Percentiles rank a stretch among this genome's conserved stretches.
Conservation (phyloP, 2,888 invertebrate genomes). For the Ptychoptera albimana region DNA sequence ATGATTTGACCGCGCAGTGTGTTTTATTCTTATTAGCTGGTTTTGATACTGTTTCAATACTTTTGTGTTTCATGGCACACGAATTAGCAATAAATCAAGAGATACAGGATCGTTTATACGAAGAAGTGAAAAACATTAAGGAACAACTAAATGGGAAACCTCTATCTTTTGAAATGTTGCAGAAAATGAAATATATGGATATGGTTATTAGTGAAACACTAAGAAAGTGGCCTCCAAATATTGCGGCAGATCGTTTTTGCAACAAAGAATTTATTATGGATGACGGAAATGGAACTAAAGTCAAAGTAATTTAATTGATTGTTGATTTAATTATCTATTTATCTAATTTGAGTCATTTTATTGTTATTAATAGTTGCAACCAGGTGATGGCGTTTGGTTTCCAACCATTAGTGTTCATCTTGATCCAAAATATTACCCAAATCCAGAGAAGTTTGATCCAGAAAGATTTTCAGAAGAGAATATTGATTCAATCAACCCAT, state of each 20-base stretch:
- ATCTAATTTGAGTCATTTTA: too few species aligned
- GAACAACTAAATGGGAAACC: conserved; percentile 29
- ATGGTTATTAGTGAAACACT: conserved; percentile 38
- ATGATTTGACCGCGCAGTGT: conserved; percentile 37
- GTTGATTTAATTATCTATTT: too few species aligned
- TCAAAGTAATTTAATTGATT: conserved; percentile 20
- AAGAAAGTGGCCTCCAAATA: conserved; percentile 35
- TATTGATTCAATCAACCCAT: conserved; percentile 32
- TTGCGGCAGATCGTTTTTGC: conserved; percentile 34
- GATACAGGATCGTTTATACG: conserved; percentile 30
- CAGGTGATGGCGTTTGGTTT: conserved; percentile 18
- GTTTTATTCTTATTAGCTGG: conserved; percentile 37
- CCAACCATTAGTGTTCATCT: conserved; percentile 33
- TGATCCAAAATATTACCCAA: conserved; percentile 35
- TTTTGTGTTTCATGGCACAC: conserved; percentile 32
- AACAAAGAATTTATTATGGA: conserved; percentile 32
- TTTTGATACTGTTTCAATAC: conserved; percentile 29
- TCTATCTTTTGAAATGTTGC: conserved; percentile 34
- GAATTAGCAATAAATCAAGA: conserved; percentile 36
- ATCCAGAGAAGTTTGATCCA: conserved; percentile 41
- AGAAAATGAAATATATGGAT: conserved; percentile 37
- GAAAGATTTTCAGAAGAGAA: conserved; percentile 41
- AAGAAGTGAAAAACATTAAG: conserved; percentile 36
- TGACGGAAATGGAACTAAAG: conserved; percentile 15
- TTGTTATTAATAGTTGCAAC: conserved; percentile 1